Evolutionary conservation across 1,140 invertebrate genomes (phyloP).

Genomic region (Drosophila bocki): DNA sequence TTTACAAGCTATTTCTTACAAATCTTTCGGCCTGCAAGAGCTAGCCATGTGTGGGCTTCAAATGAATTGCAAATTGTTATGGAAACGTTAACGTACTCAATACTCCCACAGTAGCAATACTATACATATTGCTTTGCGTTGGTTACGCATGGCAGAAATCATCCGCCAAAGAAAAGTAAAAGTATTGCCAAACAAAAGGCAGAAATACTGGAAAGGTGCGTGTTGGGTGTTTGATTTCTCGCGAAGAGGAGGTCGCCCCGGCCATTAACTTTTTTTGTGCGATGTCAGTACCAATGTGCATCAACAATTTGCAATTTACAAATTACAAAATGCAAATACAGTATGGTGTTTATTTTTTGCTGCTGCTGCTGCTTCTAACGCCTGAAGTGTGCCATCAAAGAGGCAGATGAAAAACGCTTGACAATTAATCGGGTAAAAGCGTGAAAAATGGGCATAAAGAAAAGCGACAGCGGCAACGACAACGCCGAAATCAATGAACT

Average conservation of each 20-base stretch:
- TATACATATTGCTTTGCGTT: conserved; percentile 16
- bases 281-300: conserved; percentile 16
- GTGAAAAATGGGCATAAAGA: conserved; percentile 63
- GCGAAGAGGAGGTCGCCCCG: conserved; percentile 19
- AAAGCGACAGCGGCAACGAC: conserved; percentile 23
- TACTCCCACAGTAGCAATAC: conserved; percentile 26
- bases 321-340: conserved; percentile 36
- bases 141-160: conserved; percentile 62
- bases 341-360: conserved; percentile 9
- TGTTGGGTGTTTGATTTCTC: conserved; percentile 57
- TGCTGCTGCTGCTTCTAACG: background rate
- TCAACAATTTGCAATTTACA: conserved; percentile 6
- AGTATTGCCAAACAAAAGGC: conserved; percentile 52
- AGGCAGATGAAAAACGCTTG: conserved; percentile 35
- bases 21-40: conserved; percentile 25
- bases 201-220: conserved; percentile 59
- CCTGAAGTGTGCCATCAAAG: conserved; percentile 32
- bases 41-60: conserved; percentile 29
- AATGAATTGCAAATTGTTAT: conserved; percentile 51
- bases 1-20: conserved; percentile 18
- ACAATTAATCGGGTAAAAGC: conserved; percentile 72
- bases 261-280: conserved; percentile 53
- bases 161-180: conserved; percentile 63
- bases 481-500: conserved; percentile 71
- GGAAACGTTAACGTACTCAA: conserved; percentile 50